A percentile compares a stretch with the other conserved stretches of the same genome.
These are phyloP conservation scores for Thunnus albacares DNA, from an alignment of 2,797 vertebrate genomes.

Conservation along the genomic window DNA sequence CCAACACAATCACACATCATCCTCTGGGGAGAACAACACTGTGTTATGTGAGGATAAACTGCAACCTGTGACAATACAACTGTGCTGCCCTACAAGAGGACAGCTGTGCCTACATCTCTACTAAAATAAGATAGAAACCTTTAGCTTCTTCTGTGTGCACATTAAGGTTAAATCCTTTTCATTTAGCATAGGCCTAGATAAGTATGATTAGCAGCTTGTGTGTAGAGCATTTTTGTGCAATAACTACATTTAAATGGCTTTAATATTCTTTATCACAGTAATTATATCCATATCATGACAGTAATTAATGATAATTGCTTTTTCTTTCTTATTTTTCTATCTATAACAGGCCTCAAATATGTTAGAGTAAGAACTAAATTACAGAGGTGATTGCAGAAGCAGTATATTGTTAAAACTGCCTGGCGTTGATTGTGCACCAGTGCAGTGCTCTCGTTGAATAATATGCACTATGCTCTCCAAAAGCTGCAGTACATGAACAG, in stretches of 20 bases:
- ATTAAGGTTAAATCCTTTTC: slow-evolving; percentile 8
- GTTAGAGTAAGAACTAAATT: background rate
- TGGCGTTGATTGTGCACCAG: background rate
- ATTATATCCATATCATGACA: slow-evolving; percentile 17
- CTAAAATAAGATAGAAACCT: background rate
- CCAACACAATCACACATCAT: slow-evolving; percentile 3
- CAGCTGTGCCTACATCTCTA: background rate
- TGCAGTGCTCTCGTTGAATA: slow-evolving; percentile 10
- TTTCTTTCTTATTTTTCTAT: slow-evolving; percentile 4
- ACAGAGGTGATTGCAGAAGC: background rate
- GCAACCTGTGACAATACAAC: slow-evolving; percentile 5
- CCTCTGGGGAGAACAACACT: background rate
- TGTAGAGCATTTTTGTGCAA: slow-evolving; percentile 1
- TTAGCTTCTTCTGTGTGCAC: slow-evolving; percentile 3
- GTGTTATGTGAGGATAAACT: slow-evolving; percentile 13
- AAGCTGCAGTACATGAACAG: background rate
- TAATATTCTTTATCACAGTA: slow-evolving; percentile 11
- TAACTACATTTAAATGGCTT: slow-evolving; percentile 6
- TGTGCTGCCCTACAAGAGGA: background rate
- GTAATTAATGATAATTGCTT: slow-evolving; percentile 20
- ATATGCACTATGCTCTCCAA: background rate
- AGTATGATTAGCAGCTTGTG: slow-evolving; percentile 9
- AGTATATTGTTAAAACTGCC: background rate
- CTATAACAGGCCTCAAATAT: background rate
- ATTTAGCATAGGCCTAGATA: background rate